Base-by-base conservation (phyloP, 2,113 vertebrate genomes). In the Pangasianodon hypophthalmus region DNA sequence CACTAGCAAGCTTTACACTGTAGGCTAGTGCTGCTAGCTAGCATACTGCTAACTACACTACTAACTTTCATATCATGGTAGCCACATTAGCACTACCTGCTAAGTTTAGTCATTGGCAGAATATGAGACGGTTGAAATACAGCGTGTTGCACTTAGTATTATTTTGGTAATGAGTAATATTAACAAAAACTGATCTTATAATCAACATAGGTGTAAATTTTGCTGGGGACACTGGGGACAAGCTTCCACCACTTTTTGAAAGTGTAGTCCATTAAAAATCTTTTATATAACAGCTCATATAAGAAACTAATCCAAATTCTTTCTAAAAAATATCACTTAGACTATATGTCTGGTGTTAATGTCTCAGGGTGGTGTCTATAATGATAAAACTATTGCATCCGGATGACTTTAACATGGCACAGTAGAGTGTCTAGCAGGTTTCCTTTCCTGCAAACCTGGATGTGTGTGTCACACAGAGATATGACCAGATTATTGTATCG, bases 21-120 rank as follows among this genome's bases (percentile, higher is more conserved):
- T 14, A 58, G 54, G 54, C 81, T 58, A 84, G 21, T 54, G 19
- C 81, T 84, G 81, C 81, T 83, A 84, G 81, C 81, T 58, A 58
- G 19, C 32, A 58, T 24, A 84, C 81, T 84, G 54, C 54, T 41
- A 83, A 84, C 81, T 41, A 58, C 54, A 41, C 54, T 56, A 56
- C 80, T 64, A 86, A 86, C 84, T 50, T 52, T 67, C 84, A 71
- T 71, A n/a, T 71, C 24, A 50, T 67, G 62, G 8, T 52, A 86
- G 64, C 46, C 60, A 64, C 26, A 50, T 50, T 67, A 69, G 60
- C 44, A 85, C 29, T 69, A 48, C 41, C 44, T 67, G 54, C 8
- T 4, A 37, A 58, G 50, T 10, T 37, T 21, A 37, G 8, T 82
- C 80, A 77, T 1, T 77, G 44, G 21, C 41, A 48, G 19, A 83